phyloP scores from a whole-genome alignment of 2,888 invertebrate genomes.

The Leptogaster cylindrica region DNA sequence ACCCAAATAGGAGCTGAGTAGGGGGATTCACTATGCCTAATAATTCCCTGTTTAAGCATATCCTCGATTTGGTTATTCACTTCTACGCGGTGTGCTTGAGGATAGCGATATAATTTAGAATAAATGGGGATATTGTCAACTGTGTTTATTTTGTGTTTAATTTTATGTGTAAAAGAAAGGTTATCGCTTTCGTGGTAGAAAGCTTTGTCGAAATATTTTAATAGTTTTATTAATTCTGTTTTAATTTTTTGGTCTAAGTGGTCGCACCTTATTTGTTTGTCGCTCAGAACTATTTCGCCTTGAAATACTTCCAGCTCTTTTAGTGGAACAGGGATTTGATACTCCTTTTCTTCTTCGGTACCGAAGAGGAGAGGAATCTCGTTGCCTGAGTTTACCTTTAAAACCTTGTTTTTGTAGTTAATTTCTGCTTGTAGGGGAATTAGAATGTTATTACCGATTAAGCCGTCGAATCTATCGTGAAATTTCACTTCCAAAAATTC shows the following conservation, averaged over 20 bases:
- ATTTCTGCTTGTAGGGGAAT: constrained; percentile 13
- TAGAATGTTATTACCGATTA: constrained; percentile 42
- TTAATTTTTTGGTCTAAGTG: constrained; percentile 13
- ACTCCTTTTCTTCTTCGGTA: constrained; percentile 28
- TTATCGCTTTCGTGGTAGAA: constrained; percentile 37
- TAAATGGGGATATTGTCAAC: constrained; percentile 44
- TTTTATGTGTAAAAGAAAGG: constrained; percentile 18
- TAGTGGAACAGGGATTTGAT: constrained; percentile 9
- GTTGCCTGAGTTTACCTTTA: constrained; percentile 3
- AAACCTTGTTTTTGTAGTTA: constrained; percentile 17
- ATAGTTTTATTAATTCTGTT: not conserved
- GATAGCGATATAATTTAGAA: constrained; percentile 43
- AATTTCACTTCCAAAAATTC: constrained; percentile 42
- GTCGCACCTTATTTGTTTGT: not conserved
- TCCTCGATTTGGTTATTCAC: constrained; percentile 25
- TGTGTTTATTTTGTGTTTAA: constrained; percentile 44
- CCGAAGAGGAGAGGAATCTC: constrained; percentile 36
- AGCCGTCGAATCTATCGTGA: constrained; percentile 34
- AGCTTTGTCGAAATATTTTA: constrained; percentile 13
- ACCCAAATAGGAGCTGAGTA: constrained; percentile 44
- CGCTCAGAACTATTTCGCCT: constrained; percentile 1
- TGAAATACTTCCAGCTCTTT: not conserved
- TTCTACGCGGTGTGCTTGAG: constrained; percentile 40
- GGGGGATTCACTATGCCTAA: constrained; percentile 41
- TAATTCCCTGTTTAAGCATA: constrained; percentile 43